Percentiles rank a stretch among this genome's conserved stretches.
Evolutionary conservation across 2,888 invertebrate species (phyloP).

Genomic region (Hemistola chrysoprasaria): DNA sequence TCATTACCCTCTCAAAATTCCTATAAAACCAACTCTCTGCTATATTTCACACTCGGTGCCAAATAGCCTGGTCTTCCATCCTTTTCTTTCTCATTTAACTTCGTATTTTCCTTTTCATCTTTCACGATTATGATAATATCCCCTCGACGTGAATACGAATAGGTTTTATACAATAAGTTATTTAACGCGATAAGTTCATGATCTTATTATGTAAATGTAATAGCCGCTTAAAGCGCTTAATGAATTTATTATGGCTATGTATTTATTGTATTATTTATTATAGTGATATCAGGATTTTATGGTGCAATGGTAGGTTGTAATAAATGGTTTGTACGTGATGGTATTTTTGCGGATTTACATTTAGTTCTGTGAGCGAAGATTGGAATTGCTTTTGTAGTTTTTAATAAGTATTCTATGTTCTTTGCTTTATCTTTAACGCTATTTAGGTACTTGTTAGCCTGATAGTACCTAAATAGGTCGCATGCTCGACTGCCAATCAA

Average conservation of each 20-base stretch:
- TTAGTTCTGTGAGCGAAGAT: too few species aligned
- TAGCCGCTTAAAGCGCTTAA: slow-evolving; percentile 33
- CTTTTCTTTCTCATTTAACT: slow-evolving; percentile 25
- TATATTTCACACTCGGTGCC: slow-evolving; percentile 46
- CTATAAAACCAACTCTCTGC: slow-evolving; percentile 62
- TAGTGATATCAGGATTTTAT: not conserved
- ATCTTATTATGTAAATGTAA: slow-evolving; percentile 47
- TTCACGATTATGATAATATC: slow-evolving; percentile 66
- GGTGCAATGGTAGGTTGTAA: slow-evolving; percentile 1
- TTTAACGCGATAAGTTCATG: slow-evolving; percentile 58
- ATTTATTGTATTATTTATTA: slow-evolving; percentile 23
- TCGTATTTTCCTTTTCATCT: slow-evolving; percentile 35
- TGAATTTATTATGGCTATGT: slow-evolving; percentile 36
- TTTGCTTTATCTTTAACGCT: too few species aligned
- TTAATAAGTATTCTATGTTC: too few species aligned
- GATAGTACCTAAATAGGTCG: too few species aligned
- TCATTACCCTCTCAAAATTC: slow-evolving; percentile 50
- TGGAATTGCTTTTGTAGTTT: too few species aligned
- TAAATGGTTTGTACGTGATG: slow-evolving; percentile 1
- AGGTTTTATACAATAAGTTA: slow-evolving; percentile 76
- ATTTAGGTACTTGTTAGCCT: too few species aligned
- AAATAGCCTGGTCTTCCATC: slow-evolving; percentile 35
- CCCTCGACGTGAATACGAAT: slow-evolving; percentile 68
- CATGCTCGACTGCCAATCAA: too few species aligned
- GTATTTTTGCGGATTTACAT: slow-evolving; percentile 3